Evolutionary conservation across 2,113 vertebrate species (phyloP).

Genomic region (Pygoscelis antarcticus): DNA sequence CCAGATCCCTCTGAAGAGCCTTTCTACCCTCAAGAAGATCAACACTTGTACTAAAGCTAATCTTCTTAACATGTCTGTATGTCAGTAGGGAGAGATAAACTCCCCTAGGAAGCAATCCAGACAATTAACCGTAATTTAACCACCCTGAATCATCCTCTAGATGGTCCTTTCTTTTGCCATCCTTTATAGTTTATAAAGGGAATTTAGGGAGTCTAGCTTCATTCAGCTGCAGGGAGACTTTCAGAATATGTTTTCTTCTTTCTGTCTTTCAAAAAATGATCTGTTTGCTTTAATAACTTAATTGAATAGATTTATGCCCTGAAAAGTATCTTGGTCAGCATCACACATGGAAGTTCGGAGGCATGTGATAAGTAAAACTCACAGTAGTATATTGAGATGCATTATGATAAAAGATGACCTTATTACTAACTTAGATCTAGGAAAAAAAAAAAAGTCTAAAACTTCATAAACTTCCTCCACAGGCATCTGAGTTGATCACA

Average conservation of each 20-base stretch:
- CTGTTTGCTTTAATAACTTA: background rate
- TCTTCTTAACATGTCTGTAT: background rate
- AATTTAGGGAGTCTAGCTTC: background rate
- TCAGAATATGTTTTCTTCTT: background rate
- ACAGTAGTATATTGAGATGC: background rate
- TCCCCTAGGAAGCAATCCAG: background rate
- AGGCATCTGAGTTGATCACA: background rate
- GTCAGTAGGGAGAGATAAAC: background rate
- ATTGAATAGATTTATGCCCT: background rate
- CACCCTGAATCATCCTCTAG: background rate
- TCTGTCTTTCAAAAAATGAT: background rate
- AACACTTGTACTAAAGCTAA: background rate
- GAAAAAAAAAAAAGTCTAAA: background rate
- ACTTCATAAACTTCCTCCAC: background rate
- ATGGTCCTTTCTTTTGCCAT: background rate
- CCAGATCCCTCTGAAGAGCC: background rate
- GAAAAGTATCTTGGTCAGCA: background rate
- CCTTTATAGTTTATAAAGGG: background rate
- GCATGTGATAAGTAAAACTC: background rate
- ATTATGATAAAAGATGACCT: background rate
- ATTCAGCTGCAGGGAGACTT: background rate
- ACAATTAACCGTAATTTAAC: background rate
- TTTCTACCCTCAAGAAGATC: background rate
- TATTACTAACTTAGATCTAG: background rate
- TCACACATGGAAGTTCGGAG: background rate